These are phyloP conservation scores for Eristalinus sepulchralis DNA, from an alignment of 2,888 invertebrate species.

Conservation along the genomic window DNA sequence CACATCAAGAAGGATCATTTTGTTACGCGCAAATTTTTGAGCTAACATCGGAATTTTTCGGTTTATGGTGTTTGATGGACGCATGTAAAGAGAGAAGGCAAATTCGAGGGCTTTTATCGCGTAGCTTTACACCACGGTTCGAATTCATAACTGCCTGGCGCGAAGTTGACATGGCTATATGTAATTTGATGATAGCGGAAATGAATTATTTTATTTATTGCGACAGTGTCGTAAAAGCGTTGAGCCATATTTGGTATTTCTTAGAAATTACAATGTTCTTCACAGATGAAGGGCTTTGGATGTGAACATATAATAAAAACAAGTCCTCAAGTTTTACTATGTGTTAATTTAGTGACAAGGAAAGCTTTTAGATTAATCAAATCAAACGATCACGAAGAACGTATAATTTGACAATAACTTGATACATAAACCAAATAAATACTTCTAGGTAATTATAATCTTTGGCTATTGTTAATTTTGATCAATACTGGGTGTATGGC, in stretches of 20 bases:
- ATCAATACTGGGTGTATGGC: no score
- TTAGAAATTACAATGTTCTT: not conserved
- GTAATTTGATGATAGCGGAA: not conserved
- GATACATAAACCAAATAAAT: no score
- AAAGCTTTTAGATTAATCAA: not conserved
- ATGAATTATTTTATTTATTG: not conserved
- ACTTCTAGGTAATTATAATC: no score
- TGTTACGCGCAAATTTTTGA: constrained; percentile 39
- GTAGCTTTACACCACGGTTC: not conserved
- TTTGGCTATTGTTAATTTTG: no score
- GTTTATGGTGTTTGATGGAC: constrained; percentile 23
- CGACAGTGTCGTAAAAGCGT: not conserved
- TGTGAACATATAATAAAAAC: not conserved
- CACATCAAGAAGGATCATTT: constrained; percentile 19
- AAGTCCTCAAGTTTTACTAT: not conserved
- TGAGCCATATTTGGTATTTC: not conserved
- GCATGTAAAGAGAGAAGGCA: not conserved
- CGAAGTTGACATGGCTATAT: not conserved
- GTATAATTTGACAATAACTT: no score
- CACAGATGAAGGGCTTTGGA: not conserved
- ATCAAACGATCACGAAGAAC: no score
- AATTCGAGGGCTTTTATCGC: not conserved
- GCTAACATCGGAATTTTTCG: constrained; percentile 42
- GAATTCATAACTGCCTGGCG: not conserved
- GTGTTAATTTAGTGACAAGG: not conserved